Evolutionary conservation across 2,888 invertebrate genomes (phyloP).

Genomic region (Drosophila cognata): DNA sequence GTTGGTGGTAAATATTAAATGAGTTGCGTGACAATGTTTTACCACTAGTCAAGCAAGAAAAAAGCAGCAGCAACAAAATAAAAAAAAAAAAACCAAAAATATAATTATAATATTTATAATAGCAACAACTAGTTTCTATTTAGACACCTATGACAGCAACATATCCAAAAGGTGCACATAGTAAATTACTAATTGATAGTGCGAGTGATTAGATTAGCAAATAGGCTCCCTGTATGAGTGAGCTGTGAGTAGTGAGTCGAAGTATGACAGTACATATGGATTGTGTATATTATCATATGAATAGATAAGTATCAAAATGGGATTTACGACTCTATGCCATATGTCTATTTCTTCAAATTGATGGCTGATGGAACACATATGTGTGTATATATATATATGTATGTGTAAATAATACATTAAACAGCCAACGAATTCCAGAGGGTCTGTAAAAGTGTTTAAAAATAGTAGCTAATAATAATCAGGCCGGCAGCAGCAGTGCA

Average conservation of each 20-base stretch:
- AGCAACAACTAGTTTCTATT: slow-evolving; percentile 32
- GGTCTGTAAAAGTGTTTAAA: slow-evolving; percentile 68
- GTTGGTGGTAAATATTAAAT: slow-evolving; percentile 61
- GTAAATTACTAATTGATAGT: slow-evolving; percentile 62
- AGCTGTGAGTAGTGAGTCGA: slow-evolving; percentile 11
- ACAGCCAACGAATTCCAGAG: slow-evolving; percentile 57
- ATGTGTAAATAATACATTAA: neutral
- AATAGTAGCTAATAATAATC: slow-evolving; percentile 65
- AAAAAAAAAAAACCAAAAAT: slow-evolving; percentile 21
- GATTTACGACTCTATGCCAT: slow-evolving; percentile 23
- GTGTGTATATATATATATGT: neutral
- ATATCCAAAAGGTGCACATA: slow-evolving; percentile 43
- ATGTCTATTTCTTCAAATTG: slow-evolving; percentile 31
- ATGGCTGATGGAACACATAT: slow-evolving; percentile 33
- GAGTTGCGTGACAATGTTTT: slow-evolving; percentile 34
- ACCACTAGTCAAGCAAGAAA: slow-evolving; percentile 25
- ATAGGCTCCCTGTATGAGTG: slow-evolving; percentile 32
- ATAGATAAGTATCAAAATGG: slow-evolving; percentile 55
- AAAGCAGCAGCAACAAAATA: slow-evolving; percentile 16
- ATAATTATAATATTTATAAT: slow-evolving; percentile 1
- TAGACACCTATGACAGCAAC: slow-evolving; percentile 32
- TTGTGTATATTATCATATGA: slow-evolving; percentile 56
- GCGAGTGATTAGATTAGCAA: slow-evolving; percentile 67
- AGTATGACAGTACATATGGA: slow-evolving; percentile 22
- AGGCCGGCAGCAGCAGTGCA: slow-evolving; percentile 19